Evolutionary conservation across 2,888 invertebrate species (phyloP), one percentile per base, ranked within the genome.

Genomic region (Ophion ellenae): DNA sequence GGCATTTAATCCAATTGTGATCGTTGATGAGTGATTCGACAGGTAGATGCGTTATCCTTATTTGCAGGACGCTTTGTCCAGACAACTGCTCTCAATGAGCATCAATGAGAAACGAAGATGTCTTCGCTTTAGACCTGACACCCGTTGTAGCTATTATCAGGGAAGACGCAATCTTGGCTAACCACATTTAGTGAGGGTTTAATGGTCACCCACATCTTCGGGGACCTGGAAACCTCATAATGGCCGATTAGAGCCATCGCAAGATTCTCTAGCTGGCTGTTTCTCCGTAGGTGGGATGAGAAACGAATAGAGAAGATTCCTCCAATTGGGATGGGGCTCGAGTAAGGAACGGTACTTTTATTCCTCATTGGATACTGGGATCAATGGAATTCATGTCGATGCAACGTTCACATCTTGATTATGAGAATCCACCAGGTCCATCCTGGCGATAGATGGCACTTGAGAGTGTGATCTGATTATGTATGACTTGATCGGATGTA

Each of bases 291-390:
- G 17, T 47, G 40, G 64, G 9, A 57, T 53, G 73, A 77, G 61
- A 67, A 66, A 36, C 71, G 77, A 83, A 83, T 20, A 36, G 57
- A 61, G 71, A 2, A 59, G 32, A 11, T 20, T 59, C 17, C 45
- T 28, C 36, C 66, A 64, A 47, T 70, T 24, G 64, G 71, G 36
- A 14, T 24, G 10, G 67, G 24, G 20, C 63, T 32, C 40, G 63
- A 32, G 28, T 77, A 57, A 20, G 28, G 45, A 77, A 83, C 82
- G 77, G 82, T 83, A 83, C 71, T 77, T 77, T 66, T 73, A 83
- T 83, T 71, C 20, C 71, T 28, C 64, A 2, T 4, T 59, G 6
- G 69, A 24, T 73, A 20, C 28, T n/a, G 64, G 63, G 70, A 82
- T 82, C 70, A 17, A 59, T 20, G 66, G 64, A 77, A 71, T 73